A percentile compares a stretch with the other conserved stretches of the same genome.
Evolutionary conservation across 2,888 invertebrate species (phyloP).

Genomic region (Caenorhabditis macrosperma): DNA sequence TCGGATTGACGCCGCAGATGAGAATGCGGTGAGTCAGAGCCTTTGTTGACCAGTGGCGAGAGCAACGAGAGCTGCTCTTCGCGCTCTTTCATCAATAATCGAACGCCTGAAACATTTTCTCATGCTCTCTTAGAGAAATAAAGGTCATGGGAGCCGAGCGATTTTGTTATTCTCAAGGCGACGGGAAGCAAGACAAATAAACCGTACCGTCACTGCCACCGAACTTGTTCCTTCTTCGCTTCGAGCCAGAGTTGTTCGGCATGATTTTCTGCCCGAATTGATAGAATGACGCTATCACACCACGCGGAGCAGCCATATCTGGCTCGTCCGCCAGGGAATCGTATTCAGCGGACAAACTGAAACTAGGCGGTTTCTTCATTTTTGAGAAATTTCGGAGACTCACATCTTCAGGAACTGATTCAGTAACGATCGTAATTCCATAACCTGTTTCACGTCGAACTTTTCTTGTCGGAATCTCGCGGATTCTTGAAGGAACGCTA

Average conservation of each 20-base stretch:
- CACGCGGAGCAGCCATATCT: slow-evolving; percentile 40
- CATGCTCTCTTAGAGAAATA: slow-evolving; percentile 1
- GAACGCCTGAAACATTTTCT: slow-evolving; percentile 47
- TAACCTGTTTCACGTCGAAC: slow-evolving; percentile 66
- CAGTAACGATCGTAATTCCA: slow-evolving; percentile 64
- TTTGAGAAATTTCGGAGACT: slow-evolving; percentile 7
- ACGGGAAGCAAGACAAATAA: neutral
- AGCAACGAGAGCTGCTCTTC: slow-evolving; percentile 53
- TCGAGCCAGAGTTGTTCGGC: slow-evolving; percentile 54
- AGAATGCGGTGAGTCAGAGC: slow-evolving; percentile 33
- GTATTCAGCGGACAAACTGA: slow-evolving; percentile 52
- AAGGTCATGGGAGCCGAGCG: slow-evolving; percentile 2
- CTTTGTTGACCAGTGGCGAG: slow-evolving; percentile 30
- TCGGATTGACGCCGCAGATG: slow-evolving; percentile 53
- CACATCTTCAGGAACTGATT: slow-evolving; percentile 68
- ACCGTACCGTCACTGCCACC: slow-evolving; percentile 68
- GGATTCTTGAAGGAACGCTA: slow-evolving; percentile 69
- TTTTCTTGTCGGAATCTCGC: slow-evolving; percentile 64
- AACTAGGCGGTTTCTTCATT: neutral
- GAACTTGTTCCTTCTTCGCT: slow-evolving; percentile 63
- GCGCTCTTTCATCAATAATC: slow-evolving; percentile 52
- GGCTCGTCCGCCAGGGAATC: slow-evolving; percentile 53
- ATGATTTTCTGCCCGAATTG: slow-evolving; percentile 59
- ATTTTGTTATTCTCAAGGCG: slow-evolving; percentile 6
- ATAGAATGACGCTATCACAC: slow-evolving; percentile 55